These are phyloP conservation scores for Carduelis carduelis DNA, from an alignment of 2,797 vertebrate genomes.

Conservation along the genomic window DNA sequence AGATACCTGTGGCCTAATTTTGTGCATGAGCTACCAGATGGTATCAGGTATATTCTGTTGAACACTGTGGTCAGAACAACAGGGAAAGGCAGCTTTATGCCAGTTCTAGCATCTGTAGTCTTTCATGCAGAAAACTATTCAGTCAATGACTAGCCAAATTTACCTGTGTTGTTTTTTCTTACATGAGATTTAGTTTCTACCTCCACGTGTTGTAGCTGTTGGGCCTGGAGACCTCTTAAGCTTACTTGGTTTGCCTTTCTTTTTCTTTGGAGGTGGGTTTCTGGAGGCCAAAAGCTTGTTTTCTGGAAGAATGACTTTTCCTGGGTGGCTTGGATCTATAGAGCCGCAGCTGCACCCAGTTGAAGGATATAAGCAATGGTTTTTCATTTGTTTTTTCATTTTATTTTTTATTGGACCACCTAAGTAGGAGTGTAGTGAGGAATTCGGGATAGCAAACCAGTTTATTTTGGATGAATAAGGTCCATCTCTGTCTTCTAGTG, in stretches of 20 bases:
- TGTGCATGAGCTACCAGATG: not conserved
- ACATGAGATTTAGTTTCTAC: not conserved
- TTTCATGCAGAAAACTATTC: not conserved
- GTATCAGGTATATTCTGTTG: not conserved
- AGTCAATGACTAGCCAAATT: not conserved
- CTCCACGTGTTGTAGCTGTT: not conserved
- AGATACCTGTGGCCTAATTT: not conserved
- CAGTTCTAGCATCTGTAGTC: not conserved
- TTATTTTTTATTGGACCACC: not conserved
- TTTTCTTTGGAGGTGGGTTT: not conserved
- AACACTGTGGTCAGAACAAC: not conserved
- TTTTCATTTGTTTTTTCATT: not conserved
- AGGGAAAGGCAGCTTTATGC: not conserved
- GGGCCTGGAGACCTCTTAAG: not conserved
- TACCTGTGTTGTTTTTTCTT: not conserved
- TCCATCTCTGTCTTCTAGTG: not conserved
- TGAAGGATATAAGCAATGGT: not conserved
- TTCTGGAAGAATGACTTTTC: not conserved
- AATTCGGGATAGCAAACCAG: not conserved
- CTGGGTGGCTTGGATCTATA: not conserved
- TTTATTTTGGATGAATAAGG: not conserved
- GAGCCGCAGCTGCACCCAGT: not conserved
- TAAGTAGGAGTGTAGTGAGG: not conserved
- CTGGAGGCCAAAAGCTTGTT: not conserved
- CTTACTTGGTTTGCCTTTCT: not conserved